Evolutionary conservation across 2,888 invertebrate genomes (phyloP).

Genomic region (Carabus problematicus): DNA sequence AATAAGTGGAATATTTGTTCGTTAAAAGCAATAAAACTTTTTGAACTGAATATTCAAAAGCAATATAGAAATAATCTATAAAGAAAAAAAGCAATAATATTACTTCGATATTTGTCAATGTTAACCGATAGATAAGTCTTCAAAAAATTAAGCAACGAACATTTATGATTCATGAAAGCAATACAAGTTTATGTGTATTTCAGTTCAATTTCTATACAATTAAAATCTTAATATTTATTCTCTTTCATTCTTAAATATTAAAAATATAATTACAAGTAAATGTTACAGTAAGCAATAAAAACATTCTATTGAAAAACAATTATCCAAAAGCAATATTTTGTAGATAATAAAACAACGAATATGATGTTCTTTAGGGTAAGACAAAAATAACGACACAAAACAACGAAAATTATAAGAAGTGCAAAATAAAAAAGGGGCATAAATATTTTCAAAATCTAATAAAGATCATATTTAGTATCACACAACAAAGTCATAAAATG

Average conservation of each 20-base stretch:
- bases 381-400: background rate
- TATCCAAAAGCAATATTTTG: background rate
- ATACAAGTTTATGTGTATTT: background rate
- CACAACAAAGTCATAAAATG: no score
- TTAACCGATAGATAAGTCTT: background rate
- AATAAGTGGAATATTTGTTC: slow-evolving; percentile 4
- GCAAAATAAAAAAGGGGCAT: background rate
- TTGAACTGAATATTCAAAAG: slow-evolving; percentile 28
- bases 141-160: background rate
- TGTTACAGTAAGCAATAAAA: background rate
- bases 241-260: background rate
- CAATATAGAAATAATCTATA: slow-evolving; percentile 14
- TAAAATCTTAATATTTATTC: no score
- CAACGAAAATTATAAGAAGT: background rate
- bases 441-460: background rate
- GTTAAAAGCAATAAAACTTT: slow-evolving; percentile 15
- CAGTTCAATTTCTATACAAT: background rate
- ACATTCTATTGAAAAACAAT: background rate
- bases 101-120: background rate
- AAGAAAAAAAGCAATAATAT: background rate
- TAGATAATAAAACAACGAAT: background rate
- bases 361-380: background rate
- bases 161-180: background rate
- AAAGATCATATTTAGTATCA: no score
- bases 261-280: background rate